phyloP scores from a whole-genome alignment of 2,113 vertebrate genomes.

The Falcunculus frontatus region DNA sequence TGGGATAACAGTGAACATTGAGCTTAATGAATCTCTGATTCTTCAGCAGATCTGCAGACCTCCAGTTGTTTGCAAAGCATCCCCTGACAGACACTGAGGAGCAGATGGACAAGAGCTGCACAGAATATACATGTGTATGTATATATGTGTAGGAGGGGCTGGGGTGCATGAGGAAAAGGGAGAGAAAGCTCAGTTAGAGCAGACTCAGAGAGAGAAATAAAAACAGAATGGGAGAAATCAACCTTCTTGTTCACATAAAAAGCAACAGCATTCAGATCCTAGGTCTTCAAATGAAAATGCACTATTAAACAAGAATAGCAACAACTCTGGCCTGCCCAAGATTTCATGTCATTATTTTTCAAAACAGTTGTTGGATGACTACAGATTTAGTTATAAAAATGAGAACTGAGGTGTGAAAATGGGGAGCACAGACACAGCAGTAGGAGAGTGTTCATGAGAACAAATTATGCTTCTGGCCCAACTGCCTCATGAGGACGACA shows the following conservation, averaged over 20 bases:
- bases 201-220: background rate
- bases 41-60: background rate
- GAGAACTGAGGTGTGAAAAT: background rate
- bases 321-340: background rate
- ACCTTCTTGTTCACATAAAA: background rate
- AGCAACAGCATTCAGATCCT: background rate
- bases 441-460: background rate
- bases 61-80: background rate
- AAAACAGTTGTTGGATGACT: background rate
- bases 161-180: background rate
- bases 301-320: background rate
- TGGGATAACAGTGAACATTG: background rate
- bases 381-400: background rate
- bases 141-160: background rate
- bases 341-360: background rate
- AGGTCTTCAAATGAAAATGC: background rate
- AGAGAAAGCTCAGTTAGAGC: background rate
- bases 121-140: background rate
- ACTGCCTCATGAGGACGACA: rapidly evolving
- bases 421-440: background rate
- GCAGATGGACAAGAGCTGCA: background rate
- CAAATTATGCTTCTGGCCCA: background rate
- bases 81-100: background rate
- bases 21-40: background rate
- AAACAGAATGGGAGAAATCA: background rate